Percentiles rank a stretch among this genome's conserved stretches.
Evolutionary conservation across 1,140 invertebrate genomes (phyloP).

Genomic region (Neodiprion fabricii): DNA sequence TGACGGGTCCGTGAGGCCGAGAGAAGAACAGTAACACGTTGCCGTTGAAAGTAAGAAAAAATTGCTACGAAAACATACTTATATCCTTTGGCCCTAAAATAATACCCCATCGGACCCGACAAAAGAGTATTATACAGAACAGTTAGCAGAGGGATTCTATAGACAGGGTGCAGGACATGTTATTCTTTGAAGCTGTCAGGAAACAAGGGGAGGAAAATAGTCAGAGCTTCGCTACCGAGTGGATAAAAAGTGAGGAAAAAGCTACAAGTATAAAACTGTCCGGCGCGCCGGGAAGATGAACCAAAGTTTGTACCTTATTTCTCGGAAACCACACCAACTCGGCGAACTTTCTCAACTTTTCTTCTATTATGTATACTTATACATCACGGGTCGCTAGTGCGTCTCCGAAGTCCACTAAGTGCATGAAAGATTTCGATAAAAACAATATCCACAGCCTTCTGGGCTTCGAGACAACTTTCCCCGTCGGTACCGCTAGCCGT

Average conservation of each 20-base stretch:
- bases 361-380: not conserved
- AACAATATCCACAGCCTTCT: not conserved
- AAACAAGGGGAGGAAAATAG: not conserved
- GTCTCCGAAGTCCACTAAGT: not conserved
- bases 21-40: not conserved
- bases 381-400: not conserved
- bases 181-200: not conserved
- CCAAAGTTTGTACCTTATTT: not conserved
- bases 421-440: not conserved
- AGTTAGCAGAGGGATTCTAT: not conserved
- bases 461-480: not conserved
- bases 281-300: not conserved
- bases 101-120: not conserved
- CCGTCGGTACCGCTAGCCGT: not conserved
- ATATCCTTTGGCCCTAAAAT: not conserved
- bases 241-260: not conserved
- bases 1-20: not conserved
- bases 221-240: not conserved
- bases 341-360: not conserved
- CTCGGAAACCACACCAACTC: not conserved
- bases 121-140: not conserved
- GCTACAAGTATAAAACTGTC: too few species aligned
- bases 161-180: not conserved
- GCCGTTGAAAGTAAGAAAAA: not conserved
- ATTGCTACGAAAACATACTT: not conserved